Evolutionary conservation across 2,888 invertebrate genomes (phyloP).

Genomic region (Ormia ochracea): DNA sequence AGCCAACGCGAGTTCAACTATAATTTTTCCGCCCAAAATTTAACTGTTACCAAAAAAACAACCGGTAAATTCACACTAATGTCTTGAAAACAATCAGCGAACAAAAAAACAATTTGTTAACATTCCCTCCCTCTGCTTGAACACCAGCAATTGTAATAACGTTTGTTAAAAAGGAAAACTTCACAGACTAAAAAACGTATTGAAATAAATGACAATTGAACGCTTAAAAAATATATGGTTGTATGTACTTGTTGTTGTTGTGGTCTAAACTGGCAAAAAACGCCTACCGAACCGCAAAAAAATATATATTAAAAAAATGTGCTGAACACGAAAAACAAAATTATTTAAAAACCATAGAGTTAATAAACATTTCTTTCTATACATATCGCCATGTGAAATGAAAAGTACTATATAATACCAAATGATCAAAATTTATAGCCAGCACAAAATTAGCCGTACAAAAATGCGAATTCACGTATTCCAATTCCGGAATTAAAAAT

Average conservation of each 20-base stretch:
- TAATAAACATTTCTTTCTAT: too few relatives aligned
- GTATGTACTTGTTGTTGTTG: too few relatives aligned
- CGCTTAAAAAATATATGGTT: conserved; percentile 21
- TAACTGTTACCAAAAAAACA: conserved; percentile 44
- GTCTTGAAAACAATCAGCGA: background rate
- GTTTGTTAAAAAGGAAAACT: conserved; percentile 20
- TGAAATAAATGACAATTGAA: conserved; percentile 36
- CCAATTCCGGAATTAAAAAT: too few relatives aligned
- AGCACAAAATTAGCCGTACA: too few relatives aligned
- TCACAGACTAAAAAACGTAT: background rate
- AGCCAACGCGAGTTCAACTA: conserved; percentile 1
- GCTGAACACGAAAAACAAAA: background rate
- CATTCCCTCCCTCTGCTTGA: conserved; percentile 1
- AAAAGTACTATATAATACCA: too few relatives aligned
- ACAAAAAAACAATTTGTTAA: conserved; percentile 11
- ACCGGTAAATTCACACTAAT: conserved; percentile 52
- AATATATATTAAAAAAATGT: background rate
- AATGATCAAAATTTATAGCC: too few relatives aligned
- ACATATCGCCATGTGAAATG: too few relatives aligned
- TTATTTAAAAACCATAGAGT: too few relatives aligned
- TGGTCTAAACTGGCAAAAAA: background rate
- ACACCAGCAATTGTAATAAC: background rate
- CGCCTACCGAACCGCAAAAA: conserved; percentile 26
- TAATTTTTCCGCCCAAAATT: conserved; percentile 15
- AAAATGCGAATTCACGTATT: too few relatives aligned